phyloP scores from a whole-genome alignment of 2,113 vertebrate genomes.

The Aythya baeri region DNA sequence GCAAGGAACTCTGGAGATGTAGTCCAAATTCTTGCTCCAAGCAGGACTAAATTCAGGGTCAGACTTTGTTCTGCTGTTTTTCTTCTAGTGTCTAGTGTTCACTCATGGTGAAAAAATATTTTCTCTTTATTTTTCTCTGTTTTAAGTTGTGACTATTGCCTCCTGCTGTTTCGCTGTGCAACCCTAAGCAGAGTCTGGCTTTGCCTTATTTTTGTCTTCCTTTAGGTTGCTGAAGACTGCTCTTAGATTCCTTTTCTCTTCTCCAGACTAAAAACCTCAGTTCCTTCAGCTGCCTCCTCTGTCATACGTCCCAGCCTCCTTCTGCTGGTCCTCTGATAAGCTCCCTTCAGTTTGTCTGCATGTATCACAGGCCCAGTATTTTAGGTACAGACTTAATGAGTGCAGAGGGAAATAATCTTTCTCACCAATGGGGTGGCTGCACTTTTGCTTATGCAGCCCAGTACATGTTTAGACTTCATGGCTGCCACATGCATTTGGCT shows the following conservation, averaged over 20 bases:
- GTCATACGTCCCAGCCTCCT: fast-evolving
- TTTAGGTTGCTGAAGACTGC: not conserved
- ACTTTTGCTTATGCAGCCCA: not conserved
- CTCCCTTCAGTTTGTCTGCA: not conserved
- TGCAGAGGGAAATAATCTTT: not conserved
- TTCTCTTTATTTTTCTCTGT: not conserved
- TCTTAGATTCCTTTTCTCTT: not conserved
- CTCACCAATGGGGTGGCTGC: not conserved
- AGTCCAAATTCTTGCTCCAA: not conserved
- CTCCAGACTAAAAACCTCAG: not conserved
- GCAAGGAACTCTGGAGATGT: not conserved
- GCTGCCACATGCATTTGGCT: not conserved
- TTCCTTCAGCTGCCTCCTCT: not conserved
- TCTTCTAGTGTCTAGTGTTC: not conserved
- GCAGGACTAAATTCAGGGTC: not conserved
- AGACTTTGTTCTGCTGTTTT: not conserved
- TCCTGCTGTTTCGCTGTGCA: not conserved
- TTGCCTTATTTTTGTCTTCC: not conserved
- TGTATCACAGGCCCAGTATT: not conserved
- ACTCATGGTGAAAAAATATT: not conserved
- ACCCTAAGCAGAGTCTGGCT: not conserved
- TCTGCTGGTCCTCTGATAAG: not conserved
- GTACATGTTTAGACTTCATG: not conserved
- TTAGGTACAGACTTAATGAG: fast-evolving
- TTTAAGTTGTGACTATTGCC: not conserved